Conservation (phyloP, 2,113 vertebrate genomes). For the Eolophus roseicapilla region DNA sequence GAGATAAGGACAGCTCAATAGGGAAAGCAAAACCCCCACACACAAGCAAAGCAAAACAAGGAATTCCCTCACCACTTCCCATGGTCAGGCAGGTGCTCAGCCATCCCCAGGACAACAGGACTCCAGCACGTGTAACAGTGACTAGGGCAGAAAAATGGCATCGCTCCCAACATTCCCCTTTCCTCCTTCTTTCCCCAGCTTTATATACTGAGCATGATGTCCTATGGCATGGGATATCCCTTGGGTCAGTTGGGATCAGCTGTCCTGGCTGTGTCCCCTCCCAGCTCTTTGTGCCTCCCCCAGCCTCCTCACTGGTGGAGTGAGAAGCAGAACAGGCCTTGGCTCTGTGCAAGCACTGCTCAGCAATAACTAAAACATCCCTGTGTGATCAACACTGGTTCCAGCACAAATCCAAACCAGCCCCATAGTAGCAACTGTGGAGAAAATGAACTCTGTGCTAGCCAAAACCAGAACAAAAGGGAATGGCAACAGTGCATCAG, state of each 20-base stretch:
- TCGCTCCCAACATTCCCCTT: neutral
- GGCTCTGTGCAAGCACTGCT: neutral
- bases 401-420: neutral
- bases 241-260: neutral
- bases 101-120: neutral
- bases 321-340: neutral
- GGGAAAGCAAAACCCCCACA: neutral
- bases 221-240: neutral
- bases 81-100: neutral
- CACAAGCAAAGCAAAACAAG: neutral
- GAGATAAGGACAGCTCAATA: neutral
- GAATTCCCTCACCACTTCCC: neutral
- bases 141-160: neutral
- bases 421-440: neutral
- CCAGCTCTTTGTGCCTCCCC: neutral
- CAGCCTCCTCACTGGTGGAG: neutral
- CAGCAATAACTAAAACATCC: neutral
- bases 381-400: neutral
- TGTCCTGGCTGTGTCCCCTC: neutral
- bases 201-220: neutral
- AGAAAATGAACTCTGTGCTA: neutral
- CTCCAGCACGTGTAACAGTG: neutral
- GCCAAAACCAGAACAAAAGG: neutral
- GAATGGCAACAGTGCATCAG: neutral
- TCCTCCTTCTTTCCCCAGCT: neutral